These are phyloP conservation scores for Stenchaetothrips biformis DNA, from an alignment of 2,888 invertebrate species.

Conservation along the genomic window DNA sequence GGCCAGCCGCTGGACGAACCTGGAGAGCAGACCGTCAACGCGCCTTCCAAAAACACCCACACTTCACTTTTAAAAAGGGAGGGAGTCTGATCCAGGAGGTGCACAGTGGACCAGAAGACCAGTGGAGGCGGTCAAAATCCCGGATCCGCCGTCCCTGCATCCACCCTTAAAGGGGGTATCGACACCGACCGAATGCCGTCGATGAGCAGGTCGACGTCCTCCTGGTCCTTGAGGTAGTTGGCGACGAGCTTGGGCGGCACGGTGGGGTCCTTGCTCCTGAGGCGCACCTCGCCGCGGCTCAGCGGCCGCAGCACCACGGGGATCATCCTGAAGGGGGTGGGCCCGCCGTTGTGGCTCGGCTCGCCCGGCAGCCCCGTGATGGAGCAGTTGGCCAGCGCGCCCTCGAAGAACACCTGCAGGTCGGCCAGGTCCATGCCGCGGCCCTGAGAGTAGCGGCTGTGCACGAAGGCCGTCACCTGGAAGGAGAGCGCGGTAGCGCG, in stretches of 20 bases:
- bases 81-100: no score
- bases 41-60: no score
- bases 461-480: not conserved
- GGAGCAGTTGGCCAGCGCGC: constrained; percentile 59
- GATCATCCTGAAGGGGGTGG: constrained; percentile 2
- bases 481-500: no score
- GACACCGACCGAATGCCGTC: not conserved
- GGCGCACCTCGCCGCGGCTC: constrained; percentile 5
- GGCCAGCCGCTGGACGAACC: constrained; percentile 16
- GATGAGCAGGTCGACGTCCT: constrained; percentile 2
- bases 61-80: no score
- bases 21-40: not conserved
- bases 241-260: not conserved
- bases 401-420: constrained; percentile 62
- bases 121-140: no score
- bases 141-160: no score
- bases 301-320: not conserved
- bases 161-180: no score
- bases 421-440: constrained; percentile 58
- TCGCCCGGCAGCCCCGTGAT: constrained; percentile 45
- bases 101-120: no score
- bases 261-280: not conserved
- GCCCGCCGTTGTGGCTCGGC: not conserved
- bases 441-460: constrained; percentile 42
- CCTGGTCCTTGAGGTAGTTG: not conserved